Evolutionary conservation across 1,140 invertebrate species (phyloP).

Genomic region (Dreissena rostriformis): DNA sequence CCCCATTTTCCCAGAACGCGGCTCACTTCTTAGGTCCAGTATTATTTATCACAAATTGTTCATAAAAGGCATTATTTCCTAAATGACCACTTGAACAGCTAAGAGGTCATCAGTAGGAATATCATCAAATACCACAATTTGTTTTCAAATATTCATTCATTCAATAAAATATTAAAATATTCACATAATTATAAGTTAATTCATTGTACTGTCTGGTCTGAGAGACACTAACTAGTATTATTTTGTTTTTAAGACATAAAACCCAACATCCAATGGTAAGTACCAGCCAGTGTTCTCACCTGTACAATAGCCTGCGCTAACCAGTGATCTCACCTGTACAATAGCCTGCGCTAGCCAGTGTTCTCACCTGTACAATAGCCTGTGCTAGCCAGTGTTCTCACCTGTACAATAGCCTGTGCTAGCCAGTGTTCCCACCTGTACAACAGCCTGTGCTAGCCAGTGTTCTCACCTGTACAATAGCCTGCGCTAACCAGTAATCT

Average conservation of each 20-base stretch:
- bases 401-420: not conserved
- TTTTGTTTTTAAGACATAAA: not conserved
- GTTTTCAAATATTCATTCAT: no score
- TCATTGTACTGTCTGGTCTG: not conserved
- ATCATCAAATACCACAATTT: no score
- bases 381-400: not conserved
- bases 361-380: no score
- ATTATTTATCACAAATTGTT: no score
- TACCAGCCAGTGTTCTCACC: not conserved
- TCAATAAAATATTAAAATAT: no score
- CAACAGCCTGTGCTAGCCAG: no score
- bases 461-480: conserved; percentile 5
- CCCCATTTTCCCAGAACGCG: no score
- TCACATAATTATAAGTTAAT: not conserved
- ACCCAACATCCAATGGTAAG: not conserved
- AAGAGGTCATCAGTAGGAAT: no score
- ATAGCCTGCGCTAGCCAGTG: not conserved
- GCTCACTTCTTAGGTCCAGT: no score
- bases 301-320: not conserved
- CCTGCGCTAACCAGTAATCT: not conserved
- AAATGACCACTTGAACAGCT: no score
- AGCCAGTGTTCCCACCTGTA: no score
- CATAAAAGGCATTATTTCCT: no score
- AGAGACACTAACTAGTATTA: not conserved
- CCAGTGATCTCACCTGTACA: not conserved